Conservation (phyloP, 2,797 vertebrate species). For the Tokudaia muenninki region DNA sequence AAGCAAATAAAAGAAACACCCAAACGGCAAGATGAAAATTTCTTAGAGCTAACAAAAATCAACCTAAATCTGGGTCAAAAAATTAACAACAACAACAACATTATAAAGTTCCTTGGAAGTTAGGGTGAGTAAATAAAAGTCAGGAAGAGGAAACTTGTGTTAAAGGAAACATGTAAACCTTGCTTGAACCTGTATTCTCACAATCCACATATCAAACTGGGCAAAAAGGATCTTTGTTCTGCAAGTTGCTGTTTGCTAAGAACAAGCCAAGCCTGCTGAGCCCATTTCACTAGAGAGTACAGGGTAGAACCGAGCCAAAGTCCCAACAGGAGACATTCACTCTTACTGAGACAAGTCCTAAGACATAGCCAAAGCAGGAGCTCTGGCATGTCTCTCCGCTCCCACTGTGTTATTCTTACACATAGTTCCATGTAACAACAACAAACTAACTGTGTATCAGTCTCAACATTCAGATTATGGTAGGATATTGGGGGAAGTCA, state of each 20-base stretch:
- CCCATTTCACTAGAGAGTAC: slow-evolving; percentile 63
- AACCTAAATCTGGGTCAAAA: neutral
- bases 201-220: slow-evolving; percentile 3
- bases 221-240: slow-evolving; percentile 65
- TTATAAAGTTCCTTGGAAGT: neutral
- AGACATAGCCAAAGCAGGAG: slow-evolving; percentile 58
- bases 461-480: slow-evolving; percentile 60
- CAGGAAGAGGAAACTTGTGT: neutral
- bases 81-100: neutral
- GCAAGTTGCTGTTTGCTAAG: slow-evolving; percentile 31
- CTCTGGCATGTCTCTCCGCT: slow-evolving; percentile 68
- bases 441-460: slow-evolving; percentile 28
- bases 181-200: neutral
- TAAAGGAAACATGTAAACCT: slow-evolving; percentile 45
- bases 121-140: neutral
- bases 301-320: slow-evolving; percentile 52
- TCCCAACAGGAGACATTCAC: slow-evolving; percentile 20
- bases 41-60: neutral
- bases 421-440: slow-evolving; percentile 66
- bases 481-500: slow-evolving; percentile 55
- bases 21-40: neutral
- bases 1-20: neutral
- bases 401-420: slow-evolving; percentile 25
- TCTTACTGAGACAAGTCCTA: slow-evolving; percentile 75
- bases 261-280: slow-evolving; percentile 52